Base-by-base conservation (phyloP, 1,140 invertebrate species). In the Aphidius ervi region DNA sequence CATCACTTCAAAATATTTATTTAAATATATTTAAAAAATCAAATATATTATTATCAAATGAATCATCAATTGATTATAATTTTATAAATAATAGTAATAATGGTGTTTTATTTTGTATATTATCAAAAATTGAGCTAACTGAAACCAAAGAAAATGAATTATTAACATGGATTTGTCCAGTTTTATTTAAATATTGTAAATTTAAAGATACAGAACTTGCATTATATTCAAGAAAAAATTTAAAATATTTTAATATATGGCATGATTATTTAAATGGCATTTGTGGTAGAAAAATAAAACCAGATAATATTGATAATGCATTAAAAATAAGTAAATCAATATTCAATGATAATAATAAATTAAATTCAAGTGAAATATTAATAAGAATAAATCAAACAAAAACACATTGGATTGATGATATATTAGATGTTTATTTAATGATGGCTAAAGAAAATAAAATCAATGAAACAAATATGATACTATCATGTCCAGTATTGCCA, bases 341-440 rank as follows among this genome's bases (percentile, higher is more conserved):
- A 59, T 76, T 75, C 48, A 56, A 65, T 42, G 43, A 49, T 31
- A 45, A 49, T 31, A 45, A 65, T 48, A 52, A 65, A 61, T 56
- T 58, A 54, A 1, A 52, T 58, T 43, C 58, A 10, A 71, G 64
- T 50, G 71, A 74, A 66, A 59, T 78, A 39, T 63, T 71, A 20
- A 62, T 66, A 48, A 69, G 75, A 65, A 60, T 68, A 20, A 63
- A 67, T 40, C 67, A 46, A 55, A 67, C 48, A 40, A 65, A 65
- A 61, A 45, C 56, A 31, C 74, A 77, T 56, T 78, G 74, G 74
- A 37, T 76, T 9, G 59, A 50, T 46, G 74, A 76, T 66, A 71
- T 76, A 59, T 64, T 77, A 70, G 65, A 74, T 20, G 65, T 76
- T 40, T 75, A 70, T 62, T 63, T 67, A 47, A 61, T 53, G 5